These are phyloP conservation scores for Arnoldichthys spilopterus DNA, from an alignment of 2,797 vertebrate species.

Conservation along the genomic window DNA sequence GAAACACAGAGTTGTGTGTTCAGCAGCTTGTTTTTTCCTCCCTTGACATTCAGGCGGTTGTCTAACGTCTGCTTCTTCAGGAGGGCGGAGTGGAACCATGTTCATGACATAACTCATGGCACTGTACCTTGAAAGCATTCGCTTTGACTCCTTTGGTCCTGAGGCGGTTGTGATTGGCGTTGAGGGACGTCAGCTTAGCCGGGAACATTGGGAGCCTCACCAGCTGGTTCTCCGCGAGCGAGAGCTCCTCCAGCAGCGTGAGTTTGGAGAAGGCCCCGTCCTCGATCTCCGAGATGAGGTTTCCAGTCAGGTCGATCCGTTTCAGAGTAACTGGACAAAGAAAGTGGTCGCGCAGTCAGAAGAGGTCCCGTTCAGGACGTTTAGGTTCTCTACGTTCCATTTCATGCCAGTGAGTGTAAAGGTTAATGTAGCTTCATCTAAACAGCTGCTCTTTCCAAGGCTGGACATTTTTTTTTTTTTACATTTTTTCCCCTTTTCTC, in stretches of 20 bases:
- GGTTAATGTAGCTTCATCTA: neutral
- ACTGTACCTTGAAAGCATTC: slow-evolving; percentile 90
- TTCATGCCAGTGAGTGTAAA: neutral
- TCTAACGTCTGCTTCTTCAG: slow-evolving; percentile 25
- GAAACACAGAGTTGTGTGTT: slow-evolving; percentile 15
- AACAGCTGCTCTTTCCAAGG: neutral
- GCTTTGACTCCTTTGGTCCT: slow-evolving; percentile 93
- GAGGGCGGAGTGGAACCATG: slow-evolving; percentile 18
- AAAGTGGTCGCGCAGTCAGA: slow-evolving; percentile 1
- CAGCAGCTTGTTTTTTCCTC: neutral
- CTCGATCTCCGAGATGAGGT: slow-evolving; percentile 94
- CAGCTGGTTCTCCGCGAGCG: slow-evolving; percentile 90
- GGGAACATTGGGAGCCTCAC: slow-evolving; percentile 91
- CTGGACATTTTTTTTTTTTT: too few species aligned
- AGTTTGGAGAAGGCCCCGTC: slow-evolving; percentile 93
- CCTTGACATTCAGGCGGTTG: slow-evolving; percentile 15
- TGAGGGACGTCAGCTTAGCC: slow-evolving; percentile 86
- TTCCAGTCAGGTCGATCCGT: slow-evolving; percentile 95
- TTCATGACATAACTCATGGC: slow-evolving; percentile 19
- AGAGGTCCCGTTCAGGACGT: neutral
- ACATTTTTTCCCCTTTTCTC: neutral
- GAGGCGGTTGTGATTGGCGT: slow-evolving; percentile 91
- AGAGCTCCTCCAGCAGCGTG: slow-evolving; percentile 86
- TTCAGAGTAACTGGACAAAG: slow-evolving; percentile 85
- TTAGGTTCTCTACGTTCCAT: neutral